Evolutionary conservation across 2,888 invertebrate genomes (phyloP).

Genomic region (Elegia similella): DNA sequence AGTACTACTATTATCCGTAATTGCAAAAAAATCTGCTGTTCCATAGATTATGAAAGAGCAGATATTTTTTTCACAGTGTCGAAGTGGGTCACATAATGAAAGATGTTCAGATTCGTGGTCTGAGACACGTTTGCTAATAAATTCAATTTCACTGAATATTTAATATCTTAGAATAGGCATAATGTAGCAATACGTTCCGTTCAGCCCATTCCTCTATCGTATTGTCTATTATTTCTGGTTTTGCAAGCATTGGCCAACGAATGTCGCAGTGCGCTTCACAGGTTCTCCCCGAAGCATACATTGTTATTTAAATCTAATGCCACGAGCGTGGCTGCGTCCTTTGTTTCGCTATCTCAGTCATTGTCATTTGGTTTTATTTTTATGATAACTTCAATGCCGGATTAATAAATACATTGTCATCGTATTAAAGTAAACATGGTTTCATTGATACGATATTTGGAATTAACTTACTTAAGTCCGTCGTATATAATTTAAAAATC

Average conservation of each 20-base stretch:
- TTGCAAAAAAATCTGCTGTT: too few relatives aligned
- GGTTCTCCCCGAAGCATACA: background rate
- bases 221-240: background rate
- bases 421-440: background rate
- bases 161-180: background rate
- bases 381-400: background rate
- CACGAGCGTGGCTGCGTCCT: background rate
- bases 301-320: background rate
- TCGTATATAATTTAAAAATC: too few relatives aligned
- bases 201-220: background rate
- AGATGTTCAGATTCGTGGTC: too few relatives aligned
- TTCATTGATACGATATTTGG: background rate
- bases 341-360: background rate
- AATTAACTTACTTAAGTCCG: too few relatives aligned
- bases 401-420: background rate
- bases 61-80: too few relatives aligned
- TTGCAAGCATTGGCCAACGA: background rate
- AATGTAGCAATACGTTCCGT: background rate
- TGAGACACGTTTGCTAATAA: too few relatives aligned
- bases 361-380: background rate
- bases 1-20: too few relatives aligned
- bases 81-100: too few relatives aligned
- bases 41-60: too few relatives aligned
- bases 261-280: constrained; percentile 2
- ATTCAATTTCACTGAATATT: too few relatives aligned